Percentiles rank a stretch among this genome's conserved stretches.
These are phyloP conservation scores for Lampris incognitus DNA, from an alignment of 2,113 vertebrate genomes.

Conservation along the genomic window DNA sequence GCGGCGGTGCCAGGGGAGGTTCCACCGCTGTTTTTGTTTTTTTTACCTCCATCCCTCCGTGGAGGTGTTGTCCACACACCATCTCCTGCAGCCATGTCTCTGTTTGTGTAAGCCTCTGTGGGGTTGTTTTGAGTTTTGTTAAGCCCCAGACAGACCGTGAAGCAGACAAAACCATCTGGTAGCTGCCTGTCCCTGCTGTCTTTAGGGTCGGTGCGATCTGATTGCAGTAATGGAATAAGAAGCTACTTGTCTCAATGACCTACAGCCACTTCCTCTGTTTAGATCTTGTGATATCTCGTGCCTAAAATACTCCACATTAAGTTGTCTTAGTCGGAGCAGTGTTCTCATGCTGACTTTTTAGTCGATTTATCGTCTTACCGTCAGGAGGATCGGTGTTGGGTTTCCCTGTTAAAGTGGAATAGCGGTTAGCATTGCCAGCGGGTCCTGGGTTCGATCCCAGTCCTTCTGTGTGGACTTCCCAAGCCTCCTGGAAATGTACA, in stretches of 20 bases:
- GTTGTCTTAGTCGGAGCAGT: too few species aligned
- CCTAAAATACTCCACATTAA: slow-evolving; percentile 15
- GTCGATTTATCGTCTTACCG: too few species aligned
- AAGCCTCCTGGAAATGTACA: too few species aligned
- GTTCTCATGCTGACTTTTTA: too few species aligned
- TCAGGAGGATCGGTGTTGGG: too few species aligned
- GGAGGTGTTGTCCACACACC: slow-evolving; percentile 29
- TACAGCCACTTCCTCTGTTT: not conserved
- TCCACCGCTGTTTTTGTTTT: not conserved
- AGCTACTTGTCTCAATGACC: slow-evolving; percentile 3
- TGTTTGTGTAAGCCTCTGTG: slow-evolving; percentile 71
- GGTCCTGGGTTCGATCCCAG: too few species aligned
- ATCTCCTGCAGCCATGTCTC: slow-evolving; percentile 59
- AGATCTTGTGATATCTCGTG: slow-evolving; percentile 3
- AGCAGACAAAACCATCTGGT: slow-evolving; percentile 28
- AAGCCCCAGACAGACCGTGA: slow-evolving; percentile 52
- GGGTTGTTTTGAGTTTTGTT: slow-evolving; percentile 71
- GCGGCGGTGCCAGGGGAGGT: not conserved
- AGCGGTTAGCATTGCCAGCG: too few species aligned
- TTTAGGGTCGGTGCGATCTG: not conserved
- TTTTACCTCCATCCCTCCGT: slow-evolving; percentile 42
- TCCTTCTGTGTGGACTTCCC: too few species aligned
- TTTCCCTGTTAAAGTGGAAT: too few species aligned
- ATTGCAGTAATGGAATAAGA: not conserved
- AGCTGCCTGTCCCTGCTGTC: slow-evolving; percentile 32